Evolutionary conservation across 2,113 vertebrate species (phyloP).

Genomic region (Ageneiosus marmoratus): DNA sequence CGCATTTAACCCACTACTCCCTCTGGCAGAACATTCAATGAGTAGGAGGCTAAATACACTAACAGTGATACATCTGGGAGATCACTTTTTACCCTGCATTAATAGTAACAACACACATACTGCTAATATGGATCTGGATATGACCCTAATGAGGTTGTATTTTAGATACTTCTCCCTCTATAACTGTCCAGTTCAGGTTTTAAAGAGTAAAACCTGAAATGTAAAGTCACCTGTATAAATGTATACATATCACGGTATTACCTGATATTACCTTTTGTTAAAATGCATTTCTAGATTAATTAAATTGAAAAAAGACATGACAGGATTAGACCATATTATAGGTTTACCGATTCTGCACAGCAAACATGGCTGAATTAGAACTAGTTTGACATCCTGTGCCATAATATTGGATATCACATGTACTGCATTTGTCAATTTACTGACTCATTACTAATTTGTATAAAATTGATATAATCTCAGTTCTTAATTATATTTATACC

Average conservation of each 20-base stretch:
- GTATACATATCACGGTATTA: not conserved
- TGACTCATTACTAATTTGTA: not conserved
- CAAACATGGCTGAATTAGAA: not conserved
- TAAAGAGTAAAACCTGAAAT: not conserved
- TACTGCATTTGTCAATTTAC: not conserved
- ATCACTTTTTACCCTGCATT: not conserved
- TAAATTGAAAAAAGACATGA: not conserved
- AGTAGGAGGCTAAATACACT: constrained; percentile 28
- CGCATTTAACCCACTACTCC: constrained; percentile 25
- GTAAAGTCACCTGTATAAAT: not conserved
- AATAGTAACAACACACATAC: not conserved
- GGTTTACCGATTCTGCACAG: not conserved
- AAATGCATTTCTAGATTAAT: not conserved
- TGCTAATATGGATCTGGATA: not conserved
- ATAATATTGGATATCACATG: not conserved
- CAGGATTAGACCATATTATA: not conserved
- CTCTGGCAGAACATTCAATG: constrained; percentile 24
- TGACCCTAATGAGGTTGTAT: not conserved
- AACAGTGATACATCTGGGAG: constrained; percentile 45
- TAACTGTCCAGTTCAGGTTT: not conserved
- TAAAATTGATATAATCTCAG: not conserved
- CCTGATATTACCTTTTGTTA: not conserved
- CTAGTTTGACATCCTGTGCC: not conserved
- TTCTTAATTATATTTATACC: not conserved
- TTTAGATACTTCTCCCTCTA: not conserved